These are phyloP conservation scores for Lucifuga dentata DNA, from an alignment of 2,113 vertebrate genomes.

Conservation along the genomic window DNA sequence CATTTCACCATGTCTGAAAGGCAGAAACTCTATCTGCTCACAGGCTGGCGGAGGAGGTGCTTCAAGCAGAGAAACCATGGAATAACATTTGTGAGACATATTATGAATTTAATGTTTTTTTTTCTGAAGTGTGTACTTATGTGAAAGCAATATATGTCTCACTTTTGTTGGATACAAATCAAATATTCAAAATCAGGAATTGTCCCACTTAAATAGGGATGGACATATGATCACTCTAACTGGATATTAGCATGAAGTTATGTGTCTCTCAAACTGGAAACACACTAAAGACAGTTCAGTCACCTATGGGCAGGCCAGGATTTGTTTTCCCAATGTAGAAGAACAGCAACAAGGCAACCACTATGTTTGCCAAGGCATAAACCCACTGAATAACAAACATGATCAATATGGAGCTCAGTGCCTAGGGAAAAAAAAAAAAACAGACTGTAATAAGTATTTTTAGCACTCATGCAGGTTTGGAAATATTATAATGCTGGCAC, in stretches of 20 bases:
- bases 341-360: constrained; percentile 87
- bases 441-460: not conserved
- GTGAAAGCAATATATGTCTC: no score
- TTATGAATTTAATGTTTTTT: no score
- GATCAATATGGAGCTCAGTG: constrained; percentile 86
- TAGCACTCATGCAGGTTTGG: not conserved
- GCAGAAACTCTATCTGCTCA: no score
- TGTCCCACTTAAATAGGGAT: no score
- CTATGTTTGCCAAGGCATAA: constrained; percentile 90
- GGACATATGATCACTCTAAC: not conserved
- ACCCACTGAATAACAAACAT: constrained; percentile 98
- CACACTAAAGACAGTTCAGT: constrained; percentile 58
- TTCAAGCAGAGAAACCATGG: no score
- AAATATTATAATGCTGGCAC: not conserved
- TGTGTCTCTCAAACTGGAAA: not conserved
- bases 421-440: constrained; percentile 81
- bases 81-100: no score
- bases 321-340: constrained; percentile 93
- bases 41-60: no score
- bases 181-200: no score
- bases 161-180: no score
- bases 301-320: constrained; percentile 92
- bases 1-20: no score
- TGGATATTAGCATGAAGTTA: not conserved
- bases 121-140: no score